phyloP scores from a whole-genome alignment of 2,797 vertebrate genomes.

The Oreortyx pictus region DNA sequence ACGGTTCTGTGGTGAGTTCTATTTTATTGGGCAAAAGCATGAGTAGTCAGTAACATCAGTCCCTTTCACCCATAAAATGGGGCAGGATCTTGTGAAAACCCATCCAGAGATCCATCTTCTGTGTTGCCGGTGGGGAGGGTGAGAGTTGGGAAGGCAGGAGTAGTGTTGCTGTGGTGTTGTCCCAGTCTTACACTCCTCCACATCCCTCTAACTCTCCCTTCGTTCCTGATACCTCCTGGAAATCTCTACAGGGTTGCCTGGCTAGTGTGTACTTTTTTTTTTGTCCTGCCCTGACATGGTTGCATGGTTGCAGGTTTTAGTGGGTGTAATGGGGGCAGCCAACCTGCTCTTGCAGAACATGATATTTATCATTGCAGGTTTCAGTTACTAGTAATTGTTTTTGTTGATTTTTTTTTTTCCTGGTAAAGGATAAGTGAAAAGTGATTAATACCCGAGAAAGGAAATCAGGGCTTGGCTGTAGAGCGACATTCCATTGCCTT shows the following conservation, averaged over 20 bases:
- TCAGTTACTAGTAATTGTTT: slow-evolving; percentile 26
- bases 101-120: rapidly evolving
- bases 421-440: slow-evolving; percentile 39
- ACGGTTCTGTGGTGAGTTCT: background rate
- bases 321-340: background rate
- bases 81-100: background rate
- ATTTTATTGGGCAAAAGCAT: background rate
- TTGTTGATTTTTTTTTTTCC: slow-evolving; percentile 1
- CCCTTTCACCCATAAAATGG: background rate
- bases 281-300: background rate
- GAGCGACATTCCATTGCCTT: slow-evolving; percentile 60
- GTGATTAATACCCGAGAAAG: slow-evolving; percentile 66
- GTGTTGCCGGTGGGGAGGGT: background rate
- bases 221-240: background rate
- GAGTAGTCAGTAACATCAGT: background rate
- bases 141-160: background rate
- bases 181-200: background rate
- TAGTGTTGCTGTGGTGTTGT: background rate
- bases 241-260: background rate
- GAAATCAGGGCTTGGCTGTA: slow-evolving; percentile 55
- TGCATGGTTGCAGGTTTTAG: background rate
- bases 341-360: background rate
- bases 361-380: background rate
- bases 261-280: slow-evolving; percentile 27
- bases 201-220: background rate